Percentiles rank a stretch among this genome's conserved stretches.
Evolutionary conservation across 2,113 vertebrate genomes (phyloP).

Genomic region (Corythornis madagascariensis): DNA sequence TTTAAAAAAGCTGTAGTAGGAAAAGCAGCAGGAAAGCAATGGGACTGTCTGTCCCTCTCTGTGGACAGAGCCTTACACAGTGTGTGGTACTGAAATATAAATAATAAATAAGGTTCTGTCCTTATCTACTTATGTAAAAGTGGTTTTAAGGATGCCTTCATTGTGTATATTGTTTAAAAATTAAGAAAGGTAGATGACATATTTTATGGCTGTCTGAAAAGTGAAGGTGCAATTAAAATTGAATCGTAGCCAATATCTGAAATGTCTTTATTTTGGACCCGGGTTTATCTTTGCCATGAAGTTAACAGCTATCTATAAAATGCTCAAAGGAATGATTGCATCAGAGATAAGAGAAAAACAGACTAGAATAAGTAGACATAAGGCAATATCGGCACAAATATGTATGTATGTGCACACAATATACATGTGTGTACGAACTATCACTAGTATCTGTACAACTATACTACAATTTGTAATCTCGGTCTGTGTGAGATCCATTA

Average conservation of each 20-base stretch:
- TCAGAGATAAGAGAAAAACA: neutral
- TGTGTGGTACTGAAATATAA: neutral
- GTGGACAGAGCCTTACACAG: neutral
- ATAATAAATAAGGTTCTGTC: slow-evolving; percentile 8
- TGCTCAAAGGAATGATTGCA: neutral
- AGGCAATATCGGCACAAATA: neutral
- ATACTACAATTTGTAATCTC: neutral
- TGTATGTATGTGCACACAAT: too few species aligned
- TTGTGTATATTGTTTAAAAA: neutral
- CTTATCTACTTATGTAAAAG: neutral
- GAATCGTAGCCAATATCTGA: neutral
- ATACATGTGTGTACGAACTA: neutral
- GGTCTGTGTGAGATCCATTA: neutral
- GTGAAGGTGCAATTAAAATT: neutral
- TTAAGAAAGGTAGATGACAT: neutral
- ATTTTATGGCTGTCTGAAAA: neutral
- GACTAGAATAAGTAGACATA: neutral
- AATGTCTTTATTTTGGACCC: neutral
- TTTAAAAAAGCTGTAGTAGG: neutral
- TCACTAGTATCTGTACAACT: neutral
- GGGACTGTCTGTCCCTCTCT: neutral
- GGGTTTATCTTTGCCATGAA: neutral
- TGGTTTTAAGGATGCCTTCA: neutral
- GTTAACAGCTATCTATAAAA: neutral
- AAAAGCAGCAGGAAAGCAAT: neutral